Base-by-base conservation (phyloP, 2,113 vertebrate species). In the Calypte anna region DNA sequence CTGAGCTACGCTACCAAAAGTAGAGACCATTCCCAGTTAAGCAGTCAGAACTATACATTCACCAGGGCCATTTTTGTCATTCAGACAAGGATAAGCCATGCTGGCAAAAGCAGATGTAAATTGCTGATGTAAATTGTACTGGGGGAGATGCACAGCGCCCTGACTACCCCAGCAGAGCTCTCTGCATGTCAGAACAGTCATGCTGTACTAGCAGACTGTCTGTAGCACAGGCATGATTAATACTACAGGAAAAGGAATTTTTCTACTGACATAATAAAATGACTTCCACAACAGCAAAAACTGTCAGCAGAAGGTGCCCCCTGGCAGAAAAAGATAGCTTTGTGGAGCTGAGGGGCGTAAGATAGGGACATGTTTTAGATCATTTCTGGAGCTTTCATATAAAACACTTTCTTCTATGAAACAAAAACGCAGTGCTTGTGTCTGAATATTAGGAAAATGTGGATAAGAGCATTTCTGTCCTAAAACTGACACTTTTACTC, bases 171-270 rank as follows among this genome's bases (percentile, higher is more conserved):
- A 43, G 25, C 4, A 64, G 31, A 72, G 36, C 55, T 80, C 69
- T 63, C 12, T 28, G 48, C 85, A 68, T 43, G 46, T 77, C 55
- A 7, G 10, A 74, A 74, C 14, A 57, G 46, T 30, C 19, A 9
- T 2, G 12, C 33, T 59, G 6, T 14, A 3, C 46, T 48, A 73
- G 55, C 40, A 74, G 68, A 10, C 27, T 62, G 40, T 69, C 54
- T 27, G 4, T 80, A 73, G 68, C 4, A 21, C 63, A 80, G 24
- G 21, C n/a, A 16, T 4, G 21, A 46, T 74, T 74, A 73, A 85
- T 55, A 73, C n/a, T 55, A 73, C n/a, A 88, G 24, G 82, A 62
- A 69, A 88, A 93, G 19, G 48, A 74, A 90, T 88, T 88, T 21
- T 80, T 80, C 43, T 50, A 36, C 43, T 61, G 74, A 27, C 46